Conservation (phyloP, 2,888 invertebrate genomes). For the Cabera pusaria region DNA sequence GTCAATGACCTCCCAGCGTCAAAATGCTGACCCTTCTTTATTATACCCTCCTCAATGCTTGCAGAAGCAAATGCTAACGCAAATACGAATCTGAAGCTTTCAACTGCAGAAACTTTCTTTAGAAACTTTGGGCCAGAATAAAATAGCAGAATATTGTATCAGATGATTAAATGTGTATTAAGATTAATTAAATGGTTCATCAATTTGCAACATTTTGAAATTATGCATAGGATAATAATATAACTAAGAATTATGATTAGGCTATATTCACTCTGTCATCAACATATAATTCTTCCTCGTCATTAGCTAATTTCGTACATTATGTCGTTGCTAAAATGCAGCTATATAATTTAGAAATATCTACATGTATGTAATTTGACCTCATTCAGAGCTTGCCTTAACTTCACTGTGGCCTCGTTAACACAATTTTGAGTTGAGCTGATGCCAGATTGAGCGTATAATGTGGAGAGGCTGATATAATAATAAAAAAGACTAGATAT, state of each 20-base stretch:
- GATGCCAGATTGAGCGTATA: constrained; percentile 20
- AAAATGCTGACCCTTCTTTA: constrained; percentile 35
- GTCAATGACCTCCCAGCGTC: constrained; percentile 41
- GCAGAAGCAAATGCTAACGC: constrained; percentile 20
- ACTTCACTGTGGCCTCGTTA: constrained; percentile 11
- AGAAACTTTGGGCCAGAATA: constrained; percentile 3
- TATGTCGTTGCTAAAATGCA: too few species aligned
- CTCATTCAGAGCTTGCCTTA: neutral
- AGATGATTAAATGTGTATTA: too few species aligned
- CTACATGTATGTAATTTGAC: too few species aligned
- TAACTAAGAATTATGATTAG: too few species aligned
- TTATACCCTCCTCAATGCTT: constrained; percentile 27
- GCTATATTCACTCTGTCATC: too few species aligned
- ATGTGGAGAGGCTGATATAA: constrained; percentile 11
- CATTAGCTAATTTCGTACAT: too few species aligned
- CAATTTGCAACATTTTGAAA: too few species aligned
- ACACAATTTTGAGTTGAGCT: constrained; percentile 16
- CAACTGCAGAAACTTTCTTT: constrained; percentile 9
- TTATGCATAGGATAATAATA: too few species aligned
- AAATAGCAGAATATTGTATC: too few species aligned
- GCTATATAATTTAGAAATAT: too few species aligned
- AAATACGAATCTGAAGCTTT: constrained; percentile 15
- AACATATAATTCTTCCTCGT: too few species aligned
- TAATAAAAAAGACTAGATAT: constrained; percentile 1
- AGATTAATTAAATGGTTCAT: too few species aligned